These are phyloP conservation scores for Serrognathus titanus DNA, from an alignment of 2,888 invertebrate species.

Conservation along the genomic window DNA sequence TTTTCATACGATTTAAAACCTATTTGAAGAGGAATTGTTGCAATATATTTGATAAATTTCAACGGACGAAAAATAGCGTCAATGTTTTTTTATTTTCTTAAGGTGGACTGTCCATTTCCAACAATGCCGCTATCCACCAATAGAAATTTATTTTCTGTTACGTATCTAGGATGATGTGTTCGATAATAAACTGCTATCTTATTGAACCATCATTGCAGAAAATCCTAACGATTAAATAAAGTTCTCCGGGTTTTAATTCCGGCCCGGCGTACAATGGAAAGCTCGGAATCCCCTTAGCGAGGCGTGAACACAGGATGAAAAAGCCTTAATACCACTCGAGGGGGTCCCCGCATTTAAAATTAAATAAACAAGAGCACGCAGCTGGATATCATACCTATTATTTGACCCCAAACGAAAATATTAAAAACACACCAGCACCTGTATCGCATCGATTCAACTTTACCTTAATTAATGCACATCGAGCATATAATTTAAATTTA, in stretches of 20 bases:
- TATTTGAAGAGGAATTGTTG: no score
- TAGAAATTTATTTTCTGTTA: no score
- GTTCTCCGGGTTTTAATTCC: background rate
- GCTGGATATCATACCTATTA: slow-evolving; percentile 43
- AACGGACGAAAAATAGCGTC: no score
- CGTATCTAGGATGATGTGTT: no score
- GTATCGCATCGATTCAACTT: slow-evolving; percentile 3
- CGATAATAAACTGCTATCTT: background rate
- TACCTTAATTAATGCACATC: no score
- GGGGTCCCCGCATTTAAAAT: slow-evolving; percentile 38
- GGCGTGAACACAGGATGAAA: slow-evolving; percentile 36
- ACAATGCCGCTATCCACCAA: no score
- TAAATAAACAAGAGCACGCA: slow-evolving; percentile 41
- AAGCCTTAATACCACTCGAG: slow-evolving; percentile 35
- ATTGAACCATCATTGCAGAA: background rate
- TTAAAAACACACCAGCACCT: slow-evolving; percentile 31
- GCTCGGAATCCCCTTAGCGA: slow-evolving; percentile 35
- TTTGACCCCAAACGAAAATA: slow-evolving; percentile 31
- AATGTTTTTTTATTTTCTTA: no score
- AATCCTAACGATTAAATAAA: slow-evolving; percentile 1
- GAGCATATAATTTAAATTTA: background rate
- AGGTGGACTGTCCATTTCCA: no score
- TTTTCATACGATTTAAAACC: no score
- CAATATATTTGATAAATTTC: no score
- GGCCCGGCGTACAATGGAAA: background rate